Conservation (phyloP, 2,888 invertebrate genomes). For the Athalia rosae region DNA sequence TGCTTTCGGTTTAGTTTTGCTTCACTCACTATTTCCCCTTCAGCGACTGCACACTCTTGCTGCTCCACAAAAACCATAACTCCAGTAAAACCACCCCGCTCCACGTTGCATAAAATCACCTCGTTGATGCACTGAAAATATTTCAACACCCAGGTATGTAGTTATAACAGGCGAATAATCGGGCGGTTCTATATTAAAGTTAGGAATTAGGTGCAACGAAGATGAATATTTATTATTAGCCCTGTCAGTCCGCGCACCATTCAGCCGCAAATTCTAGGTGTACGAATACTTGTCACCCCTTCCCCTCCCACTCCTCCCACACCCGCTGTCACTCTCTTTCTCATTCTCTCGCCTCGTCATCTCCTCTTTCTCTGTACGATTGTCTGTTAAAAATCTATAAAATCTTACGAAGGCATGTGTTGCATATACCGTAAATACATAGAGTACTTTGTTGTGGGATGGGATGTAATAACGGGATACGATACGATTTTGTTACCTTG, state of each 20-base stretch:
- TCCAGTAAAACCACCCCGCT: background rate
- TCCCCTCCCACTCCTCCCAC: conserved; percentile 45
- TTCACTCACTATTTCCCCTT: too few species aligned
- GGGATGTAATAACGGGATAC: too few species aligned
- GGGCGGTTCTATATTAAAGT: too few species aligned
- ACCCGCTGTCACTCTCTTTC: conserved; percentile 50
- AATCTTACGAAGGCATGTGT: too few species aligned
- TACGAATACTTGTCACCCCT: conserved; percentile 41
- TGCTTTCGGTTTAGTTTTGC: too few species aligned
- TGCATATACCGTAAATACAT: background rate
- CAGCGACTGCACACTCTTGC: background rate
- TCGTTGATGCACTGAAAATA: too few species aligned
- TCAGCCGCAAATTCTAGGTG: conserved; percentile 29
- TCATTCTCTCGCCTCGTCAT: conserved; percentile 20
- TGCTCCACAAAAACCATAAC: too few species aligned
- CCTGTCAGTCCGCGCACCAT: conserved; percentile 17
- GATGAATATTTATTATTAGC: conserved; percentile 2
- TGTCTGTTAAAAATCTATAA: background rate
- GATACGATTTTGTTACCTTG: too few species aligned
- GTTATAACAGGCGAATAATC: too few species aligned
- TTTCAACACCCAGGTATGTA: too few species aligned
- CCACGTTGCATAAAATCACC: background rate
- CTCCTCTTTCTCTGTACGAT: background rate
- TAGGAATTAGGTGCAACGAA: too few species aligned
- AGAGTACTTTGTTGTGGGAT: too few species aligned